A percentile compares a stretch with the other conserved stretches of the same genome.
phyloP scores from a whole-genome alignment of 2,888 invertebrate genomes.

The Eupsilia transversa region DNA sequence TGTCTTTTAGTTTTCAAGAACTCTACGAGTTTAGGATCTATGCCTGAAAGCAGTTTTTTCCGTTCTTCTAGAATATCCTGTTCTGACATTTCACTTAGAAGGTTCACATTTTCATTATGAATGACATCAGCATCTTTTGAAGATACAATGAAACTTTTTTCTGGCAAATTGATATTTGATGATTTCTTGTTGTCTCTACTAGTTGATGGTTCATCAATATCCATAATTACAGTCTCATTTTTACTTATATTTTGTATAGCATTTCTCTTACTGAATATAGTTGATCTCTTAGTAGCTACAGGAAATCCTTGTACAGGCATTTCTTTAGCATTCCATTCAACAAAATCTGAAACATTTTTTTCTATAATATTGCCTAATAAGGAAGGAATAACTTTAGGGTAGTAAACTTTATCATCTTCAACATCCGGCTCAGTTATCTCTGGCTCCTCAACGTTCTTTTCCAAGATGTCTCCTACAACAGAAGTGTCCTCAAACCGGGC shows the following conservation, averaged over 20 bases:
- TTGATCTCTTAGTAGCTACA: conserved; percentile 83
- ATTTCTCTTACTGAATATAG: conserved; percentile 73
- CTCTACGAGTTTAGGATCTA: conserved; percentile 92
- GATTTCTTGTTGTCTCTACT: conserved; percentile 29
- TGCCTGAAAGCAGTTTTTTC: conserved; percentile 91
- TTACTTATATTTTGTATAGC: conserved; percentile 45
- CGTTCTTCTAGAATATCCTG: conserved; percentile 94
- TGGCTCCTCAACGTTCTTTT: conserved; percentile 75
- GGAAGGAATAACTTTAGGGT: conserved; percentile 84
- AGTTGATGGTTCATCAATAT: conserved; percentile 73
- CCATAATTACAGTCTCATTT: conserved; percentile 70
- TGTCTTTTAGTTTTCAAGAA: conserved; percentile 90
- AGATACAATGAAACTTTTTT: conserved; percentile 87
- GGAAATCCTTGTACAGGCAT: conserved; percentile 89
- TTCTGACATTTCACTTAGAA: conserved; percentile 92
- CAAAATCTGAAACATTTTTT: conserved; percentile 77
- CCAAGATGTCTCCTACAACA: conserved; percentile 80
- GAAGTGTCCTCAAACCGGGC: conserved; percentile 74
- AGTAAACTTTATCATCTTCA: conserved; percentile 86
- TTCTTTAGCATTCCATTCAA: conserved; percentile 69
- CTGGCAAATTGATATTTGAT: conserved; percentile 71
- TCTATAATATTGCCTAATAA: conserved; percentile 91
- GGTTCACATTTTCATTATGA: conserved; percentile 93
- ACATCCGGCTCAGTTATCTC: conserved; percentile 53
- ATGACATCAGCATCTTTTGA: conserved; percentile 90